Evolutionary conservation across 2,113 vertebrate species (phyloP), one percentile per base, ranked within the genome.

Genomic region (Strix aluco): DNA sequence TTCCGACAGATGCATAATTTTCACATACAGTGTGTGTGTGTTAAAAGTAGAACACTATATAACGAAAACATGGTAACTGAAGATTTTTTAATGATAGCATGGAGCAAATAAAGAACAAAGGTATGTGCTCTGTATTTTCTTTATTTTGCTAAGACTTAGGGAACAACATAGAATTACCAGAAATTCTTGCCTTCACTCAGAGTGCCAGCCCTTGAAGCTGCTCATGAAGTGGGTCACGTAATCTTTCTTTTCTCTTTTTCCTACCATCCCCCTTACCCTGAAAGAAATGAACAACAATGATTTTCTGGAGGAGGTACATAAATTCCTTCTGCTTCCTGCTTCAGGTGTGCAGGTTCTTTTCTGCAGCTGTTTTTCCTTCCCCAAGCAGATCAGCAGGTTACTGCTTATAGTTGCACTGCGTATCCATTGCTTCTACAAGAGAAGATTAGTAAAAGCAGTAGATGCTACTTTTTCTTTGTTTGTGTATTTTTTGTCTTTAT

Each of bases 211-310:
- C 14, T 72, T 19, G 4, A 59, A 86, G 5, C 19, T 25, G 61
- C 19, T 40, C 1, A 0, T 36, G 29, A 61, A 59, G 13, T 75
- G 47, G 40, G 8, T 4, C 54, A 15, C 0, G 0, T 69, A 3
- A 20, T 5, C 20, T 10, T 47, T 80, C 78, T 44, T 29, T 44
- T 29, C 7, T 18, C 6, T 46, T 69, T 79, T 80, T 62, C 36
- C 29, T 66, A 40, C 44, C 44, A 7, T 21, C 34, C 8, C 5
- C 5, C 17, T 20, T 63, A 13, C 12, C 17, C n/a, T 1, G 0
- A 47, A 63, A 38, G 10, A 54, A 51, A 40, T 46, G 1, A 65
- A 38, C 8, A 57, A 44, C 38, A 15, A 8, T n/a, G 11, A 16
- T 71, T 79, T 92, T 66, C 32, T 63, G n/a, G 15, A 72, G 15